Evolutionary conservation across 2,888 invertebrate species (phyloP), one percentile per base, ranked within the genome.

Genomic region (Abrostola triplasia): DNA sequence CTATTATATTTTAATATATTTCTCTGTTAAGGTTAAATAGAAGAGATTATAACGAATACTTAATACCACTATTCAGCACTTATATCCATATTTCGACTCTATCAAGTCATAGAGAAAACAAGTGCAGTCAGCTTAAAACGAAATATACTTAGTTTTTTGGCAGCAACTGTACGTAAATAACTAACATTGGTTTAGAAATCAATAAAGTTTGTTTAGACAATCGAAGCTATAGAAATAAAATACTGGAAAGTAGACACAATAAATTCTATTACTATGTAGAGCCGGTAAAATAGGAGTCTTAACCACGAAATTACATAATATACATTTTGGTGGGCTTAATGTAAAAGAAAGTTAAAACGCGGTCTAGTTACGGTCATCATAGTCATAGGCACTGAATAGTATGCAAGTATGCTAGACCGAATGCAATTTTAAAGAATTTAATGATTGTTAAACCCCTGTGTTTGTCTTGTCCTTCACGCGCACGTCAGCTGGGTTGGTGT

Each of bases 401-500:
- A 9, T 9, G 13, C 4, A 13, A 47, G 44, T 13, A 47, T 9
- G 13, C 44, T 24, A 47, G 13, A 47, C 24, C 8, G 9, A 47
- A 13, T 13, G 44, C 44, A 47, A 41, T 47, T 47, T 47, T 24
- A 24, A 13, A 8, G 44, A 47, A 13, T 47, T 44, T 47, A 42
- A 42, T 12, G 24, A 36, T 57, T 55, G 58, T 69, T 71, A 65
- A 67, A 52, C 60, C 76, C 67, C 37, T 65, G 70, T 72, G 36
- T 64, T 36, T 40, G 67, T 66, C 64, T 79, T 65, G 66, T 80
- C 81, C 78, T 79, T 77, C 73, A 67, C 70, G 63, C 70, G 76
- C 70, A 73, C 78, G 78, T 77, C 80, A 80, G 80, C 79, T 80
- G 68, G 65, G 65, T 68, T 67, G 71, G 73, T 75, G 66, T 64